These are phyloP conservation scores for Trypoxylon attenuatum DNA, from an alignment of 2,888 invertebrate genomes.

Conservation along the genomic window DNA sequence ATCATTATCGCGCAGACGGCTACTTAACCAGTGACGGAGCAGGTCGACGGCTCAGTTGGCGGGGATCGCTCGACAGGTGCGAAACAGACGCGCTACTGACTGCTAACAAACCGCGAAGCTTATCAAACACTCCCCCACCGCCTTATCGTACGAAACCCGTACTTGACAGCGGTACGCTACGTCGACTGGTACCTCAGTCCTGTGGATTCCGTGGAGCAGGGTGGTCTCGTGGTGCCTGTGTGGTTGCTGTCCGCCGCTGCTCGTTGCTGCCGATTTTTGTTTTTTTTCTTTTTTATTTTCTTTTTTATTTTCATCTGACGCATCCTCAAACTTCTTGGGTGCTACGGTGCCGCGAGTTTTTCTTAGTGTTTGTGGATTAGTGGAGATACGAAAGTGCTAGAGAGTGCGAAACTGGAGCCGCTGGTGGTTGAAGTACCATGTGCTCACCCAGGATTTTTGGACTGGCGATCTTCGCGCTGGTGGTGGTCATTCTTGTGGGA, in stretches of 20 bases:
- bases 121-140: neutral
- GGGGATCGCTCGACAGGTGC: constrained; percentile 44
- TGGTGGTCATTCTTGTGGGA: constrained; percentile 53
- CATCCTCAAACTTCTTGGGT: neutral
- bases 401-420: constrained; percentile 46
- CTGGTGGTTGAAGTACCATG: constrained; percentile 55
- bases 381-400: constrained; percentile 43
- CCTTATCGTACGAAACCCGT: neutral
- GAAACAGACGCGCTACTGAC: constrained; percentile 1
- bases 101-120: neutral
- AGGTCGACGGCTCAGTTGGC: constrained; percentile 41
- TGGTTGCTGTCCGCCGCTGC: neutral
- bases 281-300: neutral
- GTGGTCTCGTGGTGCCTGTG: neutral
- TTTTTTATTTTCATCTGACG: neutral
- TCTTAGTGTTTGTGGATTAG: constrained; percentile 16
- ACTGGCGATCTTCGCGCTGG: constrained; percentile 56
- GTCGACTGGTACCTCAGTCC: too few relatives aligned
- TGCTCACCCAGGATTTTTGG: constrained; percentile 65
- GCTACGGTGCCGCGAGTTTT: neutral
- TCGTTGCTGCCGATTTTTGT: neutral
- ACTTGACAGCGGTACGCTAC: neutral
- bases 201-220: too few relatives aligned
- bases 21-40: constrained; percentile 47
- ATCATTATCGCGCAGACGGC: constrained; percentile 23